These are phyloP conservation scores for Paracanthobrama guichenoti DNA, from an alignment of 2,113 vertebrate genomes.

Conservation along the genomic window DNA sequence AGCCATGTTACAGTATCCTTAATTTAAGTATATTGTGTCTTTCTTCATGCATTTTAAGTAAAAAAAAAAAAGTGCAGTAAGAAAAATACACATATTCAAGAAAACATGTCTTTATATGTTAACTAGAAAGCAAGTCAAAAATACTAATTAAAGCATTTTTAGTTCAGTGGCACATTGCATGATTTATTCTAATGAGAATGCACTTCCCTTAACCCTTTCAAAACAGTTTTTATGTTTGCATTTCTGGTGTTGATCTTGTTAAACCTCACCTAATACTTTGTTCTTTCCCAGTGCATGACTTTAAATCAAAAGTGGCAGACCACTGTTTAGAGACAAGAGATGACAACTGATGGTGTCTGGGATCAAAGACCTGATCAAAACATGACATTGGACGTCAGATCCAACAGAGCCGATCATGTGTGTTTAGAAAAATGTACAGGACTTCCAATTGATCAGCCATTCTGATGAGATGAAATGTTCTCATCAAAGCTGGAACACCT, in stretches of 20 bases:
- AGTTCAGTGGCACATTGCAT: too few relatives aligned
- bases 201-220: not conserved
- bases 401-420: constrained; percentile 8
- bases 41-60: too few relatives aligned
- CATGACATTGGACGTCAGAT: constrained; percentile 20
- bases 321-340: constrained; percentile 29
- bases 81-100: not conserved
- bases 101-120: not conserved
- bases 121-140: too few relatives aligned
- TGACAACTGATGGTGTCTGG: constrained; percentile 7
- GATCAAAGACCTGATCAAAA: constrained; percentile 30
- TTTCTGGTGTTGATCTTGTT: not conserved
- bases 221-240: not conserved
- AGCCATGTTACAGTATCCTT: too few relatives aligned
- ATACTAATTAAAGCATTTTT: too few relatives aligned
- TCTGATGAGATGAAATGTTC: constrained; percentile 35
- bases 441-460: constrained; percentile 27
- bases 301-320: constrained; percentile 26
- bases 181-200: too few relatives aligned
- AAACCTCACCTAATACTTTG: not conserved
- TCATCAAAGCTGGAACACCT: constrained; percentile 38
- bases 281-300: not conserved
- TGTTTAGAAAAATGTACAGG: constrained; percentile 9
- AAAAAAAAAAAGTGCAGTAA: too few relatives aligned
- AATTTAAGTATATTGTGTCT: too few relatives aligned